Evolutionary conservation across 2,797 vertebrate species (phyloP).

Genomic region (Macroramphosus scolopax): DNA sequence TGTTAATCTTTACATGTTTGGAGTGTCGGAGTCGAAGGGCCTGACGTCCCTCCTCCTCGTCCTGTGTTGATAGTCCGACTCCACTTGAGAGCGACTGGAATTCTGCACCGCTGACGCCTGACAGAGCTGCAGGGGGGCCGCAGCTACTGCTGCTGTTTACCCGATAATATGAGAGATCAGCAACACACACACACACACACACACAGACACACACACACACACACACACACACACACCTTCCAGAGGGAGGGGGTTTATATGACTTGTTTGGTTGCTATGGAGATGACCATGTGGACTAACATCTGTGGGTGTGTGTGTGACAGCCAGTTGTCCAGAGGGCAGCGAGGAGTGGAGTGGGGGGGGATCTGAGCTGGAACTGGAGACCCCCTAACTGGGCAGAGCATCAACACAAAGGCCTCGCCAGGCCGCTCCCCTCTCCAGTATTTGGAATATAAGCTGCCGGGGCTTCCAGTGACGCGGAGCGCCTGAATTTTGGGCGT

Average conservation of each 20-base stretch:
- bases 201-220: neutral
- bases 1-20: constrained; percentile 43
- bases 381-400: constrained; percentile 34
- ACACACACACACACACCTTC: constrained; percentile 44
- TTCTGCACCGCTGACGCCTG: constrained; percentile 31
- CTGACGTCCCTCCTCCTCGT: constrained; percentile 3
- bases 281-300: constrained; percentile 15
- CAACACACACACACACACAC: constrained; percentile 3
- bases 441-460: constrained; percentile 24
- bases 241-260: constrained; percentile 23
- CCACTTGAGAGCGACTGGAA: constrained; percentile 30
- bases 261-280: constrained; percentile 53
- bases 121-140: constrained; percentile 25
- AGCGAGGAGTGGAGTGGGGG: constrained; percentile 12
- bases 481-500: no score
- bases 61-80: constrained; percentile 22
- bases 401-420: constrained; percentile 14
- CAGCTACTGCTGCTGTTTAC: constrained; percentile 23
- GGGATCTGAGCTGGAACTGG: constrained; percentile 39
- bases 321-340: constrained; percentile 52
- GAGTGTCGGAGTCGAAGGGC: constrained; percentile 14
- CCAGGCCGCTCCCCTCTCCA: constrained; percentile 34
- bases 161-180: constrained; percentile 22
- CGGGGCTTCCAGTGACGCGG: constrained; percentile 8
- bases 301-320: constrained; percentile 22